Base-by-base conservation (phyloP, 2,113 vertebrate species). In the Osmerus mordax region DNA sequence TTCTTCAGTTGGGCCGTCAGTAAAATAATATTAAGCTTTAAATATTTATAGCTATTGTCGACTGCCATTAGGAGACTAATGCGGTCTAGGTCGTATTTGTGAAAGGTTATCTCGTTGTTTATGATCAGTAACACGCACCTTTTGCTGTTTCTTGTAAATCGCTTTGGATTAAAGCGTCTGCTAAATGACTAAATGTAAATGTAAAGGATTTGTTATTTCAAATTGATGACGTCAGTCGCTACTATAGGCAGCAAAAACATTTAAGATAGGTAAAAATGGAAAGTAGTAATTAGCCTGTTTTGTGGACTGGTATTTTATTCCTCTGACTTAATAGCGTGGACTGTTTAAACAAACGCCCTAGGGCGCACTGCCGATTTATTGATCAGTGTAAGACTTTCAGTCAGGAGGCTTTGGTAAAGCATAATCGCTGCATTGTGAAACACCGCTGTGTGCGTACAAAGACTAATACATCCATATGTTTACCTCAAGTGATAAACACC, bases 1-100 rank as follows among this genome's bases (percentile, higher is more conserved):
- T 76, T 77, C 81, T 67, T 74, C 73, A 67, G 70, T 56, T 73
- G 47, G 71, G 21, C 21, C 23, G 51, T 41, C 70, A 25, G 65
- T 82, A 71, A 86, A 89, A 88, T 80, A 54, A 84, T 81, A 82
- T 70, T 73, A 32, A 62, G 62, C 76, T 86, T 90, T 82, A 91
- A 88, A 87, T 88, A 89, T 89, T 87, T 72, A 28, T 53, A 71
- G 68, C 66, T 76, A 76, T 83, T 69, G 78, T 79, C 74, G 75
- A 77, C 32, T 51, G 63, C 62, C 55, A 65, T 71, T 56, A 59
- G 55, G 47, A 61, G 71, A 71, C 66, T 70, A 75, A 74, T 65
- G 58, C 64, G 70, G 36, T 80, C 60, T 58, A 58, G 32, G 65
- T 55, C 41, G 53, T 65, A 67, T 83, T 76, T 28, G 25, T 28